Conservation (phyloP, 2,888 invertebrate genomes). For the Perizoma flavofasciatum region DNA sequence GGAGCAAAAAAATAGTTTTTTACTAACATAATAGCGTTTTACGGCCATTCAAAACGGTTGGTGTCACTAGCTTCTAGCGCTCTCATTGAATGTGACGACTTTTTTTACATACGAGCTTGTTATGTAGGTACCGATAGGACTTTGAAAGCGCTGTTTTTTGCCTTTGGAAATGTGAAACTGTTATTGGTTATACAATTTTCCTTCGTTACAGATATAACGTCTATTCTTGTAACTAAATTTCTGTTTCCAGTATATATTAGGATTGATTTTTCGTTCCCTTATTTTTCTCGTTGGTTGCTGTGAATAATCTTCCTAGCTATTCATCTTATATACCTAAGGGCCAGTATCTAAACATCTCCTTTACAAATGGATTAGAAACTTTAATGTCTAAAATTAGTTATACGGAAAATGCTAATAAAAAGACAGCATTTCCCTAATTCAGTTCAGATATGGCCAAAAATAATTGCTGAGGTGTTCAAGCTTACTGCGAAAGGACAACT, state of each 20-base stretch:
- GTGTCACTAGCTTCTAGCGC: slow-evolving; percentile 23
- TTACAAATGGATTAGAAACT: no score
- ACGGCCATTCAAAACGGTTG: not conserved
- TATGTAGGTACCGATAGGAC: slow-evolving; percentile 17
- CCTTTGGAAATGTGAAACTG: slow-evolving; percentile 25
- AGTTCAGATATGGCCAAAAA: slow-evolving; percentile 45
- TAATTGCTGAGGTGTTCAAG: slow-evolving; percentile 54
- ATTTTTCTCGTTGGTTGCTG: no score
- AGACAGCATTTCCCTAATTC: slow-evolving; percentile 47
- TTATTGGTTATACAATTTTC: slow-evolving; percentile 26
- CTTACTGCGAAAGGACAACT: slow-evolving; percentile 54
- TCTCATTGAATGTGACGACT: slow-evolving; percentile 30
- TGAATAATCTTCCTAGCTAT: no score
- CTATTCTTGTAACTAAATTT: slow-evolving; percentile 20
- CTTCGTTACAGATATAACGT: slow-evolving; percentile 20
- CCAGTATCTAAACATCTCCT: no score
- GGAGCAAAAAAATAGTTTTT: no score
- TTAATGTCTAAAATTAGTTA: not conserved
- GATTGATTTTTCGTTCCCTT: no score
- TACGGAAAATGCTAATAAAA: slow-evolving; percentile 22
- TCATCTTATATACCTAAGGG: no score
- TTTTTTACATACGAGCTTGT: slow-evolving; percentile 34
- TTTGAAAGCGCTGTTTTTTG: slow-evolving; percentile 27
- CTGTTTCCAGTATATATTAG: slow-evolving; percentile 1
- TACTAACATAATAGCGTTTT: no score